Conservation (phyloP, 53 echinoderm and acorn worm species). For the Echinarachnius parma region DNA sequence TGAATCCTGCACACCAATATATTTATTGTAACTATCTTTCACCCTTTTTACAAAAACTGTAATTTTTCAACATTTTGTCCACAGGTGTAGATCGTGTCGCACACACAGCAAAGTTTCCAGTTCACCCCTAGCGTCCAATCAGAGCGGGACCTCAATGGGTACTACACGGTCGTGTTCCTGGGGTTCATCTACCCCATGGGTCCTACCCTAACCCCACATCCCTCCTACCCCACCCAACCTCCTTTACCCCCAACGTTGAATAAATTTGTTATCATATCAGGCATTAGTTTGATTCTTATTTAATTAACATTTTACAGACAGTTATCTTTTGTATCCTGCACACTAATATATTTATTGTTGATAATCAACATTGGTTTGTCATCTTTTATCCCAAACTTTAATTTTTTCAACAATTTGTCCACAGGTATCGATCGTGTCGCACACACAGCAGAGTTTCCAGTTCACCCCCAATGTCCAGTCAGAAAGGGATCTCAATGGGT, state of each 20-base stretch:
- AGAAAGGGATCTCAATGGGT: constrained; percentile 28
- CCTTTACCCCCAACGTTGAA: background rate
- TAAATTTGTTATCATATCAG: too few species aligned
- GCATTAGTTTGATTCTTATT: too few species aligned
- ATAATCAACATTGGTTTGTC: too few species aligned
- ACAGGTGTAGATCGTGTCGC: background rate
- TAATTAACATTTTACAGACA: too few species aligned
- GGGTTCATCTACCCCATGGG: constrained; percentile 2
- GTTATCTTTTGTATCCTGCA: too few species aligned
- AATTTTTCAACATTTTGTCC: background rate
- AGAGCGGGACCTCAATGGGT: constrained; percentile 28
- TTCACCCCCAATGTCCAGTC: background rate
- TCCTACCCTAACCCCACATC: background rate
- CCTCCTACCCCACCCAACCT: background rate
- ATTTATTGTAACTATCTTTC: too few species aligned
- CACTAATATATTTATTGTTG: too few species aligned
- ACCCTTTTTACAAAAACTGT: background rate
- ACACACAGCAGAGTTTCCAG: constrained; percentile 18
- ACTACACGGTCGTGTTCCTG: constrained; percentile 55
- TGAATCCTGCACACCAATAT: too few species aligned
- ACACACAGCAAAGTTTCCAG: background rate
- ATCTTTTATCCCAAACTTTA: too few species aligned
- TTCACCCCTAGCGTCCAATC: background rate
- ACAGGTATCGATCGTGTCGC: constrained; percentile 55
- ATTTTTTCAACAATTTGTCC: too few species aligned